These are phyloP conservation scores for Saguinus imperator DNA, from an alignment of 2,113 vertebrate genomes.

Conservation along the genomic window DNA sequence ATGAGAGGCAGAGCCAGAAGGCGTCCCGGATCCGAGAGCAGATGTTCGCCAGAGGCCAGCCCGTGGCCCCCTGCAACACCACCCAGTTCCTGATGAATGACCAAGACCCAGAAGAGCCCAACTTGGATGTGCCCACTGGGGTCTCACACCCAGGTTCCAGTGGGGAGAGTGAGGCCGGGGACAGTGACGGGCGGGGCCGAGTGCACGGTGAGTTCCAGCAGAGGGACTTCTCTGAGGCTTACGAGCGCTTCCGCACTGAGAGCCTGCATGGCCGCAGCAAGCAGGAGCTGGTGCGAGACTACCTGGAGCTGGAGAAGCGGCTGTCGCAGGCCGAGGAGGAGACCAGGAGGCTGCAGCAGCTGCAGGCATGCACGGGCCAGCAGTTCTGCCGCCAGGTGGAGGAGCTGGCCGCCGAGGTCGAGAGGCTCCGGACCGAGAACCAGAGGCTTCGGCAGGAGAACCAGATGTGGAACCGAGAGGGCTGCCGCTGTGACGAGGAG, in stretches of 20 bases:
- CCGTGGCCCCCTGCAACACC: conserved; percentile 92
- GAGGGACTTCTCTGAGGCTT: conserved; percentile 92
- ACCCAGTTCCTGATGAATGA: conserved; percentile 94
- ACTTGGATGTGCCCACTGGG: conserved; percentile 84
- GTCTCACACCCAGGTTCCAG: conserved; percentile 77
- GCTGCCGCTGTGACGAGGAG: background rate
- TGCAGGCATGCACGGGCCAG: conserved; percentile 13
- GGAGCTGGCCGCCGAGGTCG: conserved; percentile 86
- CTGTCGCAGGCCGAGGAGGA: conserved; percentile 91
- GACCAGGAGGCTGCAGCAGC: conserved; percentile 86
- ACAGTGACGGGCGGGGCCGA: conserved; percentile 85
- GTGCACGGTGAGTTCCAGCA: conserved; percentile 90
- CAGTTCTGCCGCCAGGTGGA: conserved; percentile 65
- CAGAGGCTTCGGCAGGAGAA: conserved; percentile 83
- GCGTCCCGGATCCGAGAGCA: conserved; percentile 89
- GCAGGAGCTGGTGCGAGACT: conserved; percentile 90
- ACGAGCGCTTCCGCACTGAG: conserved; percentile 90
- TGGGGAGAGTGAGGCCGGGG: conserved; percentile 82
- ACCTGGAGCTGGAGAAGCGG: conserved; percentile 91
- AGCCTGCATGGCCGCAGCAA: conserved; percentile 92
- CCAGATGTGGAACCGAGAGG: conserved; percentile 64
- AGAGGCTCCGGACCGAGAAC: conserved; percentile 86
- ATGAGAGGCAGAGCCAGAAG: conserved; percentile 89
- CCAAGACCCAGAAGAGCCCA: conserved; percentile 91
- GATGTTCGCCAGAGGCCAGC: conserved; percentile 92